Evolutionary conservation across 2,113 vertebrate genomes (phyloP).

Genomic region (Gnathonemus longibarbis): DNA sequence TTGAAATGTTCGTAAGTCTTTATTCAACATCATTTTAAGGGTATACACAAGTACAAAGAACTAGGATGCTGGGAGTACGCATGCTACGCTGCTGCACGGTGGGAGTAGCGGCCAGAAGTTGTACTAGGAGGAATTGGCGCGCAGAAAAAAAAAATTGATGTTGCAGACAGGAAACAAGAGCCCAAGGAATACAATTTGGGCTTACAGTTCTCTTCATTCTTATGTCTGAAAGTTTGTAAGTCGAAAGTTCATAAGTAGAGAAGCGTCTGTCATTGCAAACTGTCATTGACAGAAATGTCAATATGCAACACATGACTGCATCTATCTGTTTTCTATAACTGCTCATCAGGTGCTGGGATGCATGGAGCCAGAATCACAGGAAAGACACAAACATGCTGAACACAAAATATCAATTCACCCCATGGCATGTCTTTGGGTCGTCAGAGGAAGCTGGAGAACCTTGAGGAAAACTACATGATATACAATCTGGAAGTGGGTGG

Average conservation of each 20-base stretch:
- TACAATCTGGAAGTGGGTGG: not conserved
- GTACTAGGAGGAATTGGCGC: too few relatives aligned
- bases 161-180: too few relatives aligned
- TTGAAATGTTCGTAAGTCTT: too few relatives aligned
- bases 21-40: too few relatives aligned
- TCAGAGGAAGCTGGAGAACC: not conserved
- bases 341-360: not conserved
- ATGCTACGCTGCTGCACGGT: rapidly evolving
- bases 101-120: too few relatives aligned
- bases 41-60: too few relatives aligned
- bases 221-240: too few relatives aligned
- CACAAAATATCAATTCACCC: not conserved
- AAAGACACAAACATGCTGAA: not conserved
- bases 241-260: too few relatives aligned
- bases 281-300: not conserved
- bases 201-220: too few relatives aligned
- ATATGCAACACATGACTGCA: not conserved
- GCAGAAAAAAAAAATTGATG: too few relatives aligned
- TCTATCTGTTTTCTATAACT: not conserved
- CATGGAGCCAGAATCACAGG: not conserved
- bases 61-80: too few relatives aligned
- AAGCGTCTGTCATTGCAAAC: not conserved
- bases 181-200: too few relatives aligned
- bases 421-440: not conserved
- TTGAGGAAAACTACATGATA: not conserved